Evolutionary conservation across 2,888 invertebrate genomes (phyloP), one percentile per base, ranked within the genome.

Genomic region (Arctia plantaginis): DNA sequence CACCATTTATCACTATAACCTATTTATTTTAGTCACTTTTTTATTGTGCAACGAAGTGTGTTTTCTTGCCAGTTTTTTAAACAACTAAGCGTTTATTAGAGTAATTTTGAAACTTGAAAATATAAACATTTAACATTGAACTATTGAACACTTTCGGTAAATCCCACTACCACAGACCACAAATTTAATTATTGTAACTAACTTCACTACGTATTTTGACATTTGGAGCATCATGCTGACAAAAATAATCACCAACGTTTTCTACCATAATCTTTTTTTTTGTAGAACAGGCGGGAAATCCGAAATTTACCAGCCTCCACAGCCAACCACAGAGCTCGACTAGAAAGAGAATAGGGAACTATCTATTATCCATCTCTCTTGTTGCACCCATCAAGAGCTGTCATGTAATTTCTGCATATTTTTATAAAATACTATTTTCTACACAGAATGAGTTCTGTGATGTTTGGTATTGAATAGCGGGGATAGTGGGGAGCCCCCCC

Each of bases 101-200:
- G 51, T 66, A 64, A 73, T 75, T 73, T 77, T 81, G 44, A 30
- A 67, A 79, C 76, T 79, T 76, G 4, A 75, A 80, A 81, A 77
- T 79, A 85, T 85, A 81, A 84, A 83, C 82, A 83, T 79, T 79
- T 78, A n/a, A n/a, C n/a, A n/a, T n/a, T n/a, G n/a, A n/a, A 72
- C 66, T 69, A 75, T 75, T 81, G 79, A 86, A 86, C 81, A 88
- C 77, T 86, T 84, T 82, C 84, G 88, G 89, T 87, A 79, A 88
- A 82, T 86, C 89, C 88, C 88, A 44, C 74, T 73, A 76, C 81
- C 82, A 88, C 85, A 88, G 87, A 87, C 77, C 78, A 70, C 20
- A 30, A 18, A 44, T 67, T 66, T 27, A 18, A 44, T n/a, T 39
- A 39, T 15, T 62, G 30, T 30, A 30, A 18, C 62, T 62, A 81